phyloP scores from a whole-genome alignment of 2,113 vertebrate species.

The Notothenia coriiceps region DNA sequence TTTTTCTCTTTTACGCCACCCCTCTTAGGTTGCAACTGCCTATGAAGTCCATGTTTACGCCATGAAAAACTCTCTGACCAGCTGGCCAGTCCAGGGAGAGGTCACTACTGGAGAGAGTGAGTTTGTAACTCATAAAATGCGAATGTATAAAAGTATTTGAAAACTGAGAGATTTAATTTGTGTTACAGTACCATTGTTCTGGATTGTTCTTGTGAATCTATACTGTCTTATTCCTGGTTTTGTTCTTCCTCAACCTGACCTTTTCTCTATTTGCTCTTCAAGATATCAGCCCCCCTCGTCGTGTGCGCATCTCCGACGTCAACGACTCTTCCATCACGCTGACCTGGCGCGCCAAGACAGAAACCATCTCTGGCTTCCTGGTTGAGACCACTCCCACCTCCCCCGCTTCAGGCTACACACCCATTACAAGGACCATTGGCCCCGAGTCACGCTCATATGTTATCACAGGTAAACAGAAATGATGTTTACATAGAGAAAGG shows the following conservation, averaged over 20 bases:
- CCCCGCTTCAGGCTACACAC: constrained; percentile 79
- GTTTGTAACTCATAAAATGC: constrained; percentile 33
- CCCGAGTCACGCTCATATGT: constrained; percentile 87
- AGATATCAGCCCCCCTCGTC: constrained; percentile 95
- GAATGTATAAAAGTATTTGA: too few species aligned
- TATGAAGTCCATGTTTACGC: constrained; percentile 95
- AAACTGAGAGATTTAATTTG: too few species aligned
- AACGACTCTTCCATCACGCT: constrained; percentile 94
- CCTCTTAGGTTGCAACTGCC: constrained; percentile 89
- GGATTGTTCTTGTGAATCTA: neutral
- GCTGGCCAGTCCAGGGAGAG: constrained; percentile 89
- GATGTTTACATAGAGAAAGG: neutral
- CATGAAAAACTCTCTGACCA: constrained; percentile 93
- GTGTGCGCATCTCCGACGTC: constrained; percentile 89
- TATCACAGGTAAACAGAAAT: constrained; percentile 87
- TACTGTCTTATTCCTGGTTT: neutral
- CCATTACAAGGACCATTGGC: constrained; percentile 87
- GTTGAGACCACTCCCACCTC: constrained; percentile 86
- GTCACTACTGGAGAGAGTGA: constrained; percentile 92
- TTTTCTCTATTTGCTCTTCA: constrained; percentile 21
- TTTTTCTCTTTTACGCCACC: neutral
- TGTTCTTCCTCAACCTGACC: neutral
- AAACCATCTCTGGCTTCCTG: constrained; percentile 94
- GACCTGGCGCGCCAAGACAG: constrained; percentile 93
- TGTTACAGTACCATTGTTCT: too few species aligned